phyloP scores from a whole-genome alignment of 2,113 vertebrate species.

The Rafetus swinhoei region DNA sequence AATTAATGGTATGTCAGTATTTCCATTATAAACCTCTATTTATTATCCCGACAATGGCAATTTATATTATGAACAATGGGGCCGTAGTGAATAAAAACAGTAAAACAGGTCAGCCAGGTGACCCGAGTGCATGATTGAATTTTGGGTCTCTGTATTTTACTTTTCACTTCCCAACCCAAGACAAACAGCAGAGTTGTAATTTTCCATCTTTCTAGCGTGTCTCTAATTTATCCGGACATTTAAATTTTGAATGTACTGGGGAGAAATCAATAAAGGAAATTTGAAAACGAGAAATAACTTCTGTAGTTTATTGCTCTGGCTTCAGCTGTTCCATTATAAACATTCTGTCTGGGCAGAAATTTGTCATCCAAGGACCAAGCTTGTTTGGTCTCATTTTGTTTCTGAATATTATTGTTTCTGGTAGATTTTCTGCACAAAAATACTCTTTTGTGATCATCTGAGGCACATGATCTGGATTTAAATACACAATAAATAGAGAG shows the following conservation, averaged over 20 bases:
- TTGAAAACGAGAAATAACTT: conserved; percentile 35
- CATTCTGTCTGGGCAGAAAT: not conserved
- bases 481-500: not conserved
- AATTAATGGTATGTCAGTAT: conserved; percentile 66
- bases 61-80: conserved; percentile 76
- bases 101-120: conserved; percentile 41
- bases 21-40: conserved; percentile 67
- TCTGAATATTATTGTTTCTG: not conserved
- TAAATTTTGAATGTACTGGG: conserved; percentile 40
- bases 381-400: not conserved
- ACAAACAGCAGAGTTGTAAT: conserved; percentile 46
- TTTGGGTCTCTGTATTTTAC: conserved; percentile 6
- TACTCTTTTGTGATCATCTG: not conserved
- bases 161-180: not conserved
- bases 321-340: not conserved
- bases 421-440: not conserved
- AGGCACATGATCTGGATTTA: not conserved
- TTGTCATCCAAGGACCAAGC: not conserved
- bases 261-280: conserved; percentile 49
- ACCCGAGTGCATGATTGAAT: conserved; percentile 48
- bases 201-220: conserved; percentile 17
- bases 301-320: not conserved
- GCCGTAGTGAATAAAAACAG: conserved; percentile 67
- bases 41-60: conserved; percentile 70
- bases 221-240: conserved; percentile 54